Conservation (phyloP, 2,113 vertebrate species). For the Polyodon spathula region DNA sequence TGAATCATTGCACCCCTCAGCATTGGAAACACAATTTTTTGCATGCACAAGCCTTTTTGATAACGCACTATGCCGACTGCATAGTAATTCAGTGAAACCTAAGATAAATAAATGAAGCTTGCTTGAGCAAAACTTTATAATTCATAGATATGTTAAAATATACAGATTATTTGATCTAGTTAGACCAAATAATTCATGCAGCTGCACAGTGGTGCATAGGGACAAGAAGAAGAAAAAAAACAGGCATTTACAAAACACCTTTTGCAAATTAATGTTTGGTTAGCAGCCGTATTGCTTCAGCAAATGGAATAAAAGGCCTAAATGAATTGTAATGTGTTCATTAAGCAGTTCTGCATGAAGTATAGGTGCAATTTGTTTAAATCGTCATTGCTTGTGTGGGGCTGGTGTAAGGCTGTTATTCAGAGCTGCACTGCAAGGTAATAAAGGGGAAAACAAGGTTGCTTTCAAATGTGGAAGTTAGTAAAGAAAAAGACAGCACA, state of each 20-base stretch:
- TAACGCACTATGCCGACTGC: no score
- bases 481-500: no score
- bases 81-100: no score
- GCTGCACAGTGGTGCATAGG: neutral
- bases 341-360: neutral
- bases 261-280: neutral
- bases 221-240: neutral
- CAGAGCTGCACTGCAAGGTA: neutral
- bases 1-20: no score
- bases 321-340: neutral
- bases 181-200: neutral
- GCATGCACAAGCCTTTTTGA: no score
- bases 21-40: no score
- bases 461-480: no score
- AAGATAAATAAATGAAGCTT: no score
- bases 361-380: slow-evolving; percentile 1
- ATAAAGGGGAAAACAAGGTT: no score
- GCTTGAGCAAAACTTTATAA: neutral
- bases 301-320: neutral
- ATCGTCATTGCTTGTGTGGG: neutral
- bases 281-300: neutral
- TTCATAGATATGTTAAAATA: neutral
- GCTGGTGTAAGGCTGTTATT: neutral
- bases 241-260: neutral
- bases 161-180: neutral